Evolutionary conservation across 2,888 invertebrate species (phyloP).

Genomic region (Lasioglossum villosulum): DNA sequence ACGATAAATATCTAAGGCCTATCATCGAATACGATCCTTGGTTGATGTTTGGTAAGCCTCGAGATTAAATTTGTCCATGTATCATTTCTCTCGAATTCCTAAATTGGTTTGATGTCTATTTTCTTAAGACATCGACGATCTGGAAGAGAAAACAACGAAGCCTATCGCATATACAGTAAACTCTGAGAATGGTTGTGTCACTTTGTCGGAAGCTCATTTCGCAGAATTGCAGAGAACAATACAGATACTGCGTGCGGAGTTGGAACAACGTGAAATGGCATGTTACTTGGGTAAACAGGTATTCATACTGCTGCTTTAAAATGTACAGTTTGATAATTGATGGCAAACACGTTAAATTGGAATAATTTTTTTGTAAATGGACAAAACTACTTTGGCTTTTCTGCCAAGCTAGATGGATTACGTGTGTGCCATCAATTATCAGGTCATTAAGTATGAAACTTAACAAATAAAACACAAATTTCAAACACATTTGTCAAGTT

Average conservation of each 20-base stretch:
- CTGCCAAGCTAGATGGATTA: too few relatives aligned
- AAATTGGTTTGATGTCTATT: conserved; percentile 23
- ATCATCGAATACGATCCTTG: conserved; percentile 90
- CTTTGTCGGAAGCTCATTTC: conserved; percentile 87
- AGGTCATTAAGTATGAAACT: too few relatives aligned
- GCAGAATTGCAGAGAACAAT: conserved; percentile 87
- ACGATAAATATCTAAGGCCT: conserved; percentile 92
- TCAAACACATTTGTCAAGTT: too few relatives aligned
- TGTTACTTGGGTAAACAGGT: conserved; percentile 81
- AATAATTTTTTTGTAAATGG: neutral
- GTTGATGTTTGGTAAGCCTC: conserved; percentile 90
- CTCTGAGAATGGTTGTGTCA: conserved; percentile 87
- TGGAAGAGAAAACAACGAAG: conserved; percentile 80
- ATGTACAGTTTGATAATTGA: neutral
- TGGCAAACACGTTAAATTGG: neutral
- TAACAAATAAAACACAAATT: too few relatives aligned
- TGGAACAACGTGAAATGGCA: conserved; percentile 85
- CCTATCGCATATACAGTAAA: conserved; percentile 86
- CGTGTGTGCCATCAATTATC: neutral
- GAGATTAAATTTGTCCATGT: neutral
- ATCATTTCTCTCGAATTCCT: neutral
- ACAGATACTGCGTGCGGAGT: conserved; percentile 86
- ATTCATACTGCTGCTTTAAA: conserved; percentile 16
- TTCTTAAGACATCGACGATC: conserved; percentile 76
- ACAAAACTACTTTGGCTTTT: too few relatives aligned